Percentiles rank a stretch among this genome's conserved stretches.
Conservation (phyloP, 2,797 vertebrate genomes). For the Lepilemur ruficaudatus region DNA sequence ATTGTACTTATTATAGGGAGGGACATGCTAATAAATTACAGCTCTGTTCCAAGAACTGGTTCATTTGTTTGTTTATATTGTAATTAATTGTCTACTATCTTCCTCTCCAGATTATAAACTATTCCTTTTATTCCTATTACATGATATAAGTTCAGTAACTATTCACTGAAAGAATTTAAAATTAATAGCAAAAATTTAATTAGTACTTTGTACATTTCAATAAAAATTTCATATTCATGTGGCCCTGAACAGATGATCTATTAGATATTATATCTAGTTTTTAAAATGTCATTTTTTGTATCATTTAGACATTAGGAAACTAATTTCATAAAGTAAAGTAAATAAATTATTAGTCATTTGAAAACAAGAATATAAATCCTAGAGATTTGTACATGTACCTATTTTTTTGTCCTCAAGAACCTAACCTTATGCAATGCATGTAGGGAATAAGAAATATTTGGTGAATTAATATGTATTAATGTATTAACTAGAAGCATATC, state of each 20-base stretch:
- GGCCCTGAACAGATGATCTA: background rate
- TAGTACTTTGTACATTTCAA: background rate
- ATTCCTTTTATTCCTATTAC: background rate
- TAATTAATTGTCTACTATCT: background rate
- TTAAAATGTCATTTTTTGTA: background rate
- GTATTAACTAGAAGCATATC: background rate
- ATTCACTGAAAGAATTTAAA: background rate
- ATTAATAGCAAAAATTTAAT: background rate
- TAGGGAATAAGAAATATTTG: constrained; percentile 21
- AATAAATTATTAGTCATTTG: constrained; percentile 31
- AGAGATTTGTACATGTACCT: background rate
- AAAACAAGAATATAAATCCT: constrained; percentile 41
- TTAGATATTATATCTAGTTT: constrained; percentile 31
- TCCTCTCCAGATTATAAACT: constrained; percentile 10
- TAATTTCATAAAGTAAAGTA: constrained; percentile 34
- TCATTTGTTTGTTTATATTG: constrained; percentile 11
- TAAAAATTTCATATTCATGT: background rate
- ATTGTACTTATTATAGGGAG: background rate
- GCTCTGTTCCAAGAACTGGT: background rate
- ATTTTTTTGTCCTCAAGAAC: constrained; percentile 34
- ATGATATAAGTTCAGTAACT: background rate
- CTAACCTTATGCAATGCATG: background rate
- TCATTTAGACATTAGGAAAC: constrained; percentile 15
- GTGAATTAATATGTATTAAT: background rate
- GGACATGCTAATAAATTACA: background rate